Conservation (phyloP, 2,797 vertebrate genomes). For the Brachyrhaphis roseni region DNA sequence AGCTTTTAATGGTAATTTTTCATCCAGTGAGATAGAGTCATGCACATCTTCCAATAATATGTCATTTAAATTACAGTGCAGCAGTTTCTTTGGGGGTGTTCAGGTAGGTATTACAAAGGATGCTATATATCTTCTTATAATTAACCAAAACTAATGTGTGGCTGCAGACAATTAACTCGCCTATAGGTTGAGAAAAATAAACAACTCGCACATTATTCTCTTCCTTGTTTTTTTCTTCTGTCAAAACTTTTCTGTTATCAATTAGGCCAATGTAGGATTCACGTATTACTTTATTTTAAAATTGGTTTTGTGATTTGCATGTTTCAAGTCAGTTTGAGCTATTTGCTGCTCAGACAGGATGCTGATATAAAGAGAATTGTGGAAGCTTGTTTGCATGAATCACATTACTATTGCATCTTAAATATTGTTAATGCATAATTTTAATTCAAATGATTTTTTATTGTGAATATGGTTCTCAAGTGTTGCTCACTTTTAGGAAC, state of each 20-base stretch:
- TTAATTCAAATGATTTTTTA: background rate
- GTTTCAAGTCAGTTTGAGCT: background rate
- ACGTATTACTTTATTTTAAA: background rate
- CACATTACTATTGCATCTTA: background rate
- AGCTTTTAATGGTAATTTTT: background rate
- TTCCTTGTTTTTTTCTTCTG: background rate
- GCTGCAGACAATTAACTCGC: slow-evolving; percentile 14
- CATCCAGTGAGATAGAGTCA: background rate
- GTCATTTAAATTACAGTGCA: slow-evolving; percentile 91
- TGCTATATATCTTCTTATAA: slow-evolving; percentile 27
- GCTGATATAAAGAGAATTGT: slow-evolving; percentile 21
- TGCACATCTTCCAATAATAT: slow-evolving; percentile 47
- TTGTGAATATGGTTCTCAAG: background rate
- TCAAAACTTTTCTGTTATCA: slow-evolving; percentile 6
- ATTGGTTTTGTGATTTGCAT: background rate
- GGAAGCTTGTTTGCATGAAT: slow-evolving; percentile 32
- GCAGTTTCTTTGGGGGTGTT: slow-evolving; percentile 95
- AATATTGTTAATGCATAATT: slow-evolving; percentile 8
- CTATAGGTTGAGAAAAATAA: slow-evolving; percentile 8
- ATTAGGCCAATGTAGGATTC: slow-evolving; percentile 2
- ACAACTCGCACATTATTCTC: slow-evolving; percentile 12
- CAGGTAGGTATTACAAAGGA: slow-evolving; percentile 86
- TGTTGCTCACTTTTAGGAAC: slow-evolving; percentile 8
- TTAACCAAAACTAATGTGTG: slow-evolving; percentile 61
- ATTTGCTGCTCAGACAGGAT: background rate